Conservation (phyloP, 2,888 invertebrate species). For the Amorpha juglandis region DNA sequence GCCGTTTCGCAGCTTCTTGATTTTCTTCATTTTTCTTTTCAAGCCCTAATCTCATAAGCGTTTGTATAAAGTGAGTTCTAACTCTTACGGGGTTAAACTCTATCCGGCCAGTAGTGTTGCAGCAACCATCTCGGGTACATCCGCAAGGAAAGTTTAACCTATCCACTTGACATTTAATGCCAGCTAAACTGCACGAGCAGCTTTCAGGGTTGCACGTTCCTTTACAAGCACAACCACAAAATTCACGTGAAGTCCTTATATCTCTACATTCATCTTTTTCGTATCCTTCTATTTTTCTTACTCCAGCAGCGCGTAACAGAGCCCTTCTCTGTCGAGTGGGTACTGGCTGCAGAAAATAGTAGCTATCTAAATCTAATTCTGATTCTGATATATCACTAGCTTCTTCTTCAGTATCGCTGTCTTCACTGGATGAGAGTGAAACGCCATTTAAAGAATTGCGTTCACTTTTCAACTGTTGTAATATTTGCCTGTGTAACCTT, state of each 20-base stretch:
- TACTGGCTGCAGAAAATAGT: constrained; percentile 96
- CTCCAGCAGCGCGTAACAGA: constrained; percentile 95
- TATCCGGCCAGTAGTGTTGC: constrained; percentile 95
- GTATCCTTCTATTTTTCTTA: constrained; percentile 95
- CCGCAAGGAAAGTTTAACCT: constrained; percentile 98
- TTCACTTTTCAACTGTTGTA: constrained; percentile 89
- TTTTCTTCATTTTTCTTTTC: constrained; percentile 92
- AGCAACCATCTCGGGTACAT: constrained; percentile 96
- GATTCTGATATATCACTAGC: constrained; percentile 91
- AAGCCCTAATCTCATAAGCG: constrained; percentile 95
- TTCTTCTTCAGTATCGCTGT: constrained; percentile 94
- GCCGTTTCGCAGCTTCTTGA: constrained; percentile 73
- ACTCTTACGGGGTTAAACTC: constrained; percentile 98
- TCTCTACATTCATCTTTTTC: constrained; percentile 98
- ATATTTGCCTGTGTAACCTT: constrained; percentile 91
- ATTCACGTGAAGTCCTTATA: constrained; percentile 95
- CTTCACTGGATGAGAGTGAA: constrained; percentile 90
- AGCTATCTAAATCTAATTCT: constrained; percentile 94
- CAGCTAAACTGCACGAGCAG: constrained; percentile 96
- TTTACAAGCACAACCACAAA: constrained; percentile 96
- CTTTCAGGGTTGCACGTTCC: constrained; percentile 97
- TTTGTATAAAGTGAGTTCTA: constrained; percentile 98
- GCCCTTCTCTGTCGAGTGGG: constrained; percentile 95
- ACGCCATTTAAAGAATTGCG: constrained; percentile 83
- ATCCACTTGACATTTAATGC: constrained; percentile 99